Evolutionary conservation across 2,113 vertebrate genomes (phyloP).

Genomic region (Steatornis caripensis): DNA sequence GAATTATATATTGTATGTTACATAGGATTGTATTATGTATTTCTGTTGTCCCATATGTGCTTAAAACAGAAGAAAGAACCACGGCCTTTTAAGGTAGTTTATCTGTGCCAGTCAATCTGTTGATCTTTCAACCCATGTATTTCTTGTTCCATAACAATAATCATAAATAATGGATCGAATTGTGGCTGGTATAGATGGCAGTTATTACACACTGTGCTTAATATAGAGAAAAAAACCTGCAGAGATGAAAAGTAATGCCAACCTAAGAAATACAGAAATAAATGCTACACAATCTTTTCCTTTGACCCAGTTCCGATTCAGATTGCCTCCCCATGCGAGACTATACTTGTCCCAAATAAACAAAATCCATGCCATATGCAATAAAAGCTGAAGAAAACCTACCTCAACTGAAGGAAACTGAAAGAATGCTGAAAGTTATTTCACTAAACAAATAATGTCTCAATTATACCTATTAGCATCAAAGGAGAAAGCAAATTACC

Average conservation of each 20-base stretch:
- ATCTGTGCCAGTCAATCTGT: neutral
- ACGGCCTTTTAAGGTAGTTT: neutral
- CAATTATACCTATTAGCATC: neutral
- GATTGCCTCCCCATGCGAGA: neutral
- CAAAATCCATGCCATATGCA: neutral
- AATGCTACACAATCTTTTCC: neutral
- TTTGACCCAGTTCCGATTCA: neutral
- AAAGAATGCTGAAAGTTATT: neutral
- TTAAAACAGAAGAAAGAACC: neutral
- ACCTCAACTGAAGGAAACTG: neutral
- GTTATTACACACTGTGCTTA: neutral
- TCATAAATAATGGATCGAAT: neutral
- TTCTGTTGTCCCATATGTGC: neutral
- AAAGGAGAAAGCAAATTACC: constrained; percentile 30
- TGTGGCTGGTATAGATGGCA: neutral
- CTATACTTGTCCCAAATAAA: neutral
- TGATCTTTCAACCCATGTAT: neutral
- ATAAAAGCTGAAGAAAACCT: neutral
- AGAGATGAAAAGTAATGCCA: neutral
- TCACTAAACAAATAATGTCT: neutral
- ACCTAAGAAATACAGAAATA: neutral
- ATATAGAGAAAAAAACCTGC: neutral
- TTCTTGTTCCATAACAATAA: neutral
- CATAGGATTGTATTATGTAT: neutral
- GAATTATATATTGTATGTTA: neutral